Evolutionary conservation across 2,888 invertebrate genomes (phyloP), one percentile per base, ranked within the genome.

Genomic region (Cheilosia urbana): DNA sequence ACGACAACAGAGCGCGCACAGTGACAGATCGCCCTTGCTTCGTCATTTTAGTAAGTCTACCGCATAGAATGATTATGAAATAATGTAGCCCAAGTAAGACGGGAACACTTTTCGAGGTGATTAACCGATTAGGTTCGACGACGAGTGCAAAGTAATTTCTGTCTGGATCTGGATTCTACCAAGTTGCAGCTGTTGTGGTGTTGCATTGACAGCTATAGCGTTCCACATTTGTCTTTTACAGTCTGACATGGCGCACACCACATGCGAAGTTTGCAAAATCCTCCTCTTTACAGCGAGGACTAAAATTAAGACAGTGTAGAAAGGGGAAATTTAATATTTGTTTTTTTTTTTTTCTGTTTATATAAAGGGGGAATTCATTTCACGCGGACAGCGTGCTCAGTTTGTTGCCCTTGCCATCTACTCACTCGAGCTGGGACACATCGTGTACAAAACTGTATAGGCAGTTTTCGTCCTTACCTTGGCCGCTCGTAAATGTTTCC

Each of bases 81-180:
- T 7, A 40, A 27, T 40, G 65, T 40, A 51, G n/a, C 5, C 17
- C 15, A 30, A 55, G 55, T 34, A 53, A 53, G 5, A 62, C 19
- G 40, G 63, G 55, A 63, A 45, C 7, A 53, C 21, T 63, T 55
- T 62, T 34, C 27, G 73, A 75, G 75, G 63, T 75, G 63, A 65
- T 65, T 75, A 75, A 75, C 75, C 75, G 75, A 75, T 65, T 75
- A 75, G 45, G 63, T 55, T 63, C 53, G 30, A 63, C 53, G 30
- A 63, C 47, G 37, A 47, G 63, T 57, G 47, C 75, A 65, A 57
- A 65, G 47, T 40, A 57, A 57, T 47, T 65, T 65, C 57, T 55
- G 65, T 75, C 75, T 75, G 65, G 57, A 65, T 75, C 65, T 65
- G 65, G 75, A 65, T 75, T 65, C 65, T 57, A 47, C 45, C 34